Evolutionary conservation across 2,113 vertebrate genomes (phyloP).

Genomic region (Alethe diademata): DNA sequence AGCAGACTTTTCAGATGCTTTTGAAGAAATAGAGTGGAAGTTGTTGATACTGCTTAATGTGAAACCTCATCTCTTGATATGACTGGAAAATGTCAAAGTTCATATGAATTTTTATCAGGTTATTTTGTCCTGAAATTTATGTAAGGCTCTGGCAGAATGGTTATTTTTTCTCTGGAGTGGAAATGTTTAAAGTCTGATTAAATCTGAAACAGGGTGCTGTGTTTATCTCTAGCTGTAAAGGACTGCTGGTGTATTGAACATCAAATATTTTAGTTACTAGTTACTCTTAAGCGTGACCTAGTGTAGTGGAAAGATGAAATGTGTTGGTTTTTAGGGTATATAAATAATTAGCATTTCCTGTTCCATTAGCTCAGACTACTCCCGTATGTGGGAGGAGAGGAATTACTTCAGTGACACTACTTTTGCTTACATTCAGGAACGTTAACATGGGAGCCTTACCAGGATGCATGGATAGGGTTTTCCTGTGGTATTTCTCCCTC

Average conservation of each 20-base stretch:
- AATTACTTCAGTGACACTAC: neutral
- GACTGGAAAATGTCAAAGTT: neutral
- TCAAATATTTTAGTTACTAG: neutral
- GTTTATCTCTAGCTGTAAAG: neutral
- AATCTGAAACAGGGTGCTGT: neutral
- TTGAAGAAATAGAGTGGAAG: neutral
- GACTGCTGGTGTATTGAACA: neutral
- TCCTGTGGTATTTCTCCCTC: neutral
- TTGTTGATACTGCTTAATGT: neutral
- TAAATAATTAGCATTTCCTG: neutral
- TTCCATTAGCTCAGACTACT: neutral
- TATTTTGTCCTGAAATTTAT: neutral
- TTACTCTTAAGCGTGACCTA: neutral
- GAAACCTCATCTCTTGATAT: neutral
- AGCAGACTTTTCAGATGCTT: neutral
- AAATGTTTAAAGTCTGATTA: neutral
- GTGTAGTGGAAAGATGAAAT: neutral
- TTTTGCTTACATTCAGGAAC: neutral
- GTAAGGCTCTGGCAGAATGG: neutral
- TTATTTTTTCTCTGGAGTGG: neutral
- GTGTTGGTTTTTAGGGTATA: neutral
- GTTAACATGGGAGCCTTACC: neutral
- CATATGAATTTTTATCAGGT: neutral
- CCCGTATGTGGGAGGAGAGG: neutral
- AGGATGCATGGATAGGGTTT: neutral